Base-by-base conservation (phyloP, 2,888 invertebrate species). In the Mythimna impura region DNA sequence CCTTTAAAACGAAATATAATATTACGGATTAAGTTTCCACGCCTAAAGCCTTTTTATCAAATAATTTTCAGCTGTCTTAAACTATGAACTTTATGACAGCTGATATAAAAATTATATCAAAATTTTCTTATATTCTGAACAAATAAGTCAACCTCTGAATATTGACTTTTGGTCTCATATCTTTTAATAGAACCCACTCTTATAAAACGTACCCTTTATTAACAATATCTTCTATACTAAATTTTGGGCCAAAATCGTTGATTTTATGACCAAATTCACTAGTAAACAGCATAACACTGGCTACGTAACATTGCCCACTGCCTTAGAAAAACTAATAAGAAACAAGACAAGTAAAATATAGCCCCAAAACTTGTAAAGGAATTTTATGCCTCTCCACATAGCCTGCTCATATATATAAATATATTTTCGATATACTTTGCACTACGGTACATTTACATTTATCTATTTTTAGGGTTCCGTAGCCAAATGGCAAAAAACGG, bases 241-340 rank as follows among this genome's bases (percentile, higher is more conserved):
- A 74, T 63, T 80, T 81, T 9, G 9, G 30, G 40, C 10, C 1
- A 52, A 63, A 54, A 47, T 6, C n/a, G 22, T 64, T 65, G 60
- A 68, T 76, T 70, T 63, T 14, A 60, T 50, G 43, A 50, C 25
- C 58, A 30, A 55, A 25, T 66, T 66, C 22, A 43, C 62, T 76
- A 14, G 55, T 55, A 70, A 71, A 78, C 57, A 63, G 72, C 30
- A 20, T 36, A 50, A 36, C 10, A 50, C 34, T 50, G 55, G 47
- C 10, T 67, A 66, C 40, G 22, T 34, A 66, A 82, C 8, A 58
- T 43, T 63, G n/a, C 60, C 69, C 54, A 34, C 25, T 54, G 43
- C 22, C 55, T 30, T 34, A 71, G 17, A 73, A 68, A 83, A 82
- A 71, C 74, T 77, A 78, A 77, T 72, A 80, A 71, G 61, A 72